Conservation (phyloP, 1,140 invertebrate genomes). For the Notospermus geniculatus region DNA sequence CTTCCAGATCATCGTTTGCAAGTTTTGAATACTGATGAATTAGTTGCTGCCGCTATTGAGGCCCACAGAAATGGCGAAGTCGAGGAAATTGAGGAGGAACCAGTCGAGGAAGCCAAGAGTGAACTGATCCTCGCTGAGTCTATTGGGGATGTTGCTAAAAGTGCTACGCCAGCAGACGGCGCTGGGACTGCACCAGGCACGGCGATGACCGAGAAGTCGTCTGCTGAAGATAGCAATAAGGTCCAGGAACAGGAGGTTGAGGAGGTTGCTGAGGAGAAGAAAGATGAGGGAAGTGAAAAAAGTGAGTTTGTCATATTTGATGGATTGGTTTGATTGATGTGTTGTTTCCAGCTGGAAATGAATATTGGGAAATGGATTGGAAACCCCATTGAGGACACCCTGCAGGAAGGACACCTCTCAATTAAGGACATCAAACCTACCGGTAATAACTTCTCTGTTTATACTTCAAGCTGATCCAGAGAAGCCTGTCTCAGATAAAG, state of each 20-base stretch:
- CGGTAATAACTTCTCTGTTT: not conserved
- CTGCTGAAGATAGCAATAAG: conserved; percentile 10
- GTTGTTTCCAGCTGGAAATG: too few relatives aligned
- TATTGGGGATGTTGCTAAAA: not conserved
- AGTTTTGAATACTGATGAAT: conserved; percentile 40
- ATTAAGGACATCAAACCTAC: too few relatives aligned
- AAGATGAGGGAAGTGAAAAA: conserved; percentile 16
- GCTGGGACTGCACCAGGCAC: conserved; percentile 8
- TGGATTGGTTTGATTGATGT: too few relatives aligned
- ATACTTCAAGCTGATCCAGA: conserved; percentile 12
- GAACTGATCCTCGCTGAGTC: too few relatives aligned
- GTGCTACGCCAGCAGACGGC: conserved; percentile 8
- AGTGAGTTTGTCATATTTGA: not conserved
- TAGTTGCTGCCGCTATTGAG: conserved; percentile 50
- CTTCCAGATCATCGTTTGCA: conserved; percentile 43
- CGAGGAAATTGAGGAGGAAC: conserved; percentile 12
- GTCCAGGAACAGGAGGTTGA: conserved; percentile 6
- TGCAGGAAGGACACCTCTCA: too few relatives aligned
- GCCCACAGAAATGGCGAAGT: conserved; percentile 47
- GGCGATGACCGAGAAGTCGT: conserved; percentile 7
- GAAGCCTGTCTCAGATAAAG: conserved; percentile 13
- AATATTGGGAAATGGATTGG: too few relatives aligned
- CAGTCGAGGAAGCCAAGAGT: too few relatives aligned
- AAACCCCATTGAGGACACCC: too few relatives aligned
- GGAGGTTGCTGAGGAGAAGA: conserved; percentile 6